Evolutionary conservation across 2,797 vertebrate species (phyloP).

Genomic region (Streptopelia turtur): DNA sequence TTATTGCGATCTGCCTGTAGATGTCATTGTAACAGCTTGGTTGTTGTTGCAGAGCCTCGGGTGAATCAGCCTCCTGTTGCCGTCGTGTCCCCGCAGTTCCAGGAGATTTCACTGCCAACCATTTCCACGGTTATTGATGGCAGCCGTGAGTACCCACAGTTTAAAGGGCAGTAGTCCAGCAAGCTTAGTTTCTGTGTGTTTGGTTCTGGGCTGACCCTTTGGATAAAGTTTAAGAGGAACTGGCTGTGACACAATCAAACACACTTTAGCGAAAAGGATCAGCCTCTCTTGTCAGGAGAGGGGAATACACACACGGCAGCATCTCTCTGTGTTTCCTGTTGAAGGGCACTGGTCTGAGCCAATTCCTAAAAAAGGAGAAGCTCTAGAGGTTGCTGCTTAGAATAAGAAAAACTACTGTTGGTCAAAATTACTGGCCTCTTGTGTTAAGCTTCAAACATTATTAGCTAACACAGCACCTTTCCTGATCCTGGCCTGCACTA

Average conservation of each 20-base stretch:
- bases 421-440: not conserved
- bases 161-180: not conserved
- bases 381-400: not conserved
- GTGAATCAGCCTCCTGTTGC: constrained; percentile 94
- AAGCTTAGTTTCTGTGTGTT: not conserved
- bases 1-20: not conserved
- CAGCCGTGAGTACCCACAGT: constrained; percentile 88
- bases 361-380: constrained; percentile 1
- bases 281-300: not conserved
- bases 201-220: not conserved
- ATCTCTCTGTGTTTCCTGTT: not conserved
- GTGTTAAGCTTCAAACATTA: fast-evolving
- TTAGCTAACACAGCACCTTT: not conserved
- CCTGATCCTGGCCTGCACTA: not conserved
- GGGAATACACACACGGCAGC: not conserved
- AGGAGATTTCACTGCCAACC: constrained; percentile 95
- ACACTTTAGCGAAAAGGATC: not conserved
- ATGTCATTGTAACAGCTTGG: not conserved
- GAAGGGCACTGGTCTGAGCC: not conserved
- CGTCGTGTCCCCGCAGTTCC: constrained; percentile 92
- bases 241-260: not conserved
- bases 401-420: not conserved
- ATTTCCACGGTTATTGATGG: constrained; percentile 97
- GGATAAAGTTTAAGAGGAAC: not conserved
- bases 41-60: constrained; percentile 85